Evolutionary conservation across 2,888 invertebrate genomes (phyloP).

Genomic region (Plebejus argus): DNA sequence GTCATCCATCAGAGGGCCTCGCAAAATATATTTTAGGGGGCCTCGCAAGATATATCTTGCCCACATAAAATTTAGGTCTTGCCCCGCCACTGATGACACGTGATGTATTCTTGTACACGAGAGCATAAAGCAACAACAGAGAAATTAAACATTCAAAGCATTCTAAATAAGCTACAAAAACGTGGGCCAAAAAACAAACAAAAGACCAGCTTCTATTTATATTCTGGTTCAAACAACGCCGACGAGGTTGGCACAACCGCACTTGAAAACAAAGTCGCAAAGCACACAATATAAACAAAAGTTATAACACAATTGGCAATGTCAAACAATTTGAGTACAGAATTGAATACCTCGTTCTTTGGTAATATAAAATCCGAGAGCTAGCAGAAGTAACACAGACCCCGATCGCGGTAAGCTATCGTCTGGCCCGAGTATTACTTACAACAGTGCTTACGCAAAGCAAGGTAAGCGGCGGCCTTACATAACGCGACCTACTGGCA

Average conservation of each 20-base stretch:
- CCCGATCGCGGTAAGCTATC: conserved; percentile 48
- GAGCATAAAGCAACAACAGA: not conserved
- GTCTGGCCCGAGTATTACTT: conserved; percentile 58
- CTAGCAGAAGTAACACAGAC: conserved; percentile 36
- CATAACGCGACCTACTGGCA: conserved; percentile 72
- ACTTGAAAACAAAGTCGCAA: conserved; percentile 16
- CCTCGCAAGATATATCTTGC: too few species aligned
- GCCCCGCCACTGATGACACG: too few species aligned
- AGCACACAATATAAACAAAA: not conserved
- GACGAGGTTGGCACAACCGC: not conserved
- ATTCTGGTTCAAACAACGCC: not conserved
- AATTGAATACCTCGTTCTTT: conserved; percentile 20
- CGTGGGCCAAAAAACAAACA: not conserved
- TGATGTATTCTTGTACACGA: not conserved
- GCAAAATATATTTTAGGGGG: too few species aligned
- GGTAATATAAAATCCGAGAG: conserved; percentile 29
- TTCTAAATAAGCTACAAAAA: not conserved
- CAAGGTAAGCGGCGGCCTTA: conserved; percentile 66
- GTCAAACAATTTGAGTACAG: conserved; percentile 14
- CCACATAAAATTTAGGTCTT: too few species aligned
- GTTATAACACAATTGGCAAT: conserved; percentile 2
- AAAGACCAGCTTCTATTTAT: not conserved
- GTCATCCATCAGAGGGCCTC: too few species aligned
- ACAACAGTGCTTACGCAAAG: conserved; percentile 67
- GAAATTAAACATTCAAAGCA: not conserved